Evolutionary conservation across 1,140 invertebrate genomes (phyloP), one percentile per base, ranked within the genome.

Genomic region (Drosophila navojoa): DNA sequence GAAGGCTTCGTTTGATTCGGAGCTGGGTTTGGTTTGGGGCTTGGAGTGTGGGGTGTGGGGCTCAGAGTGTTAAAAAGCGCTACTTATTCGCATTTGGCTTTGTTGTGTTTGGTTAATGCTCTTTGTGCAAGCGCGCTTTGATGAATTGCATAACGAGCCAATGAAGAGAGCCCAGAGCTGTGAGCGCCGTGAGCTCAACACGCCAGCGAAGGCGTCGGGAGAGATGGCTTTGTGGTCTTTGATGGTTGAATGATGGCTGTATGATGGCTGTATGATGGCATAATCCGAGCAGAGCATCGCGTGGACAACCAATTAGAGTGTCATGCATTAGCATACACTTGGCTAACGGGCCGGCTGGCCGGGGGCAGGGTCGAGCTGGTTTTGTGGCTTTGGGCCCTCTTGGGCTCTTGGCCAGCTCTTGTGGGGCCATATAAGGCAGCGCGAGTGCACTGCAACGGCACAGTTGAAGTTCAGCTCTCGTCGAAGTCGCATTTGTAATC

Each of bases 221-320:
- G 44, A 22, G 22, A 10, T 15, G 29, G 27, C 13, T 29, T 13
- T 50, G 5, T 47, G 3, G 15, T 16, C 3, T 13, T 19, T 27
- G 40, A n/a, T 29, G 5, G 19, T 3, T 22, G 19, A 22, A 22
- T 22, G 49, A 5, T 13, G 35, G 35, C 22, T 40, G 2, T 3
- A 32, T 25, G 40, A n/a, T 29, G 6, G 22, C 54, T 62, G 71
- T 11, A 68, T 69, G 79, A 78, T 81, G 80, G 75, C 80, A 75
- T 77, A 82, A 82, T 77, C 52, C 67, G 50, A 25, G 19, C 59
- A 40, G 32, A 71, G 66, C 82, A 76, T 79, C 76, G 78, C 78
- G 82, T 86, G 82, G 71, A 76, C 75, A 79, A 72, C 68, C 82
- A 86, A 87, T 86, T 86, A 86, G 82, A 73, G 78, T 81, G 64